These are phyloP conservation scores for Siniperca scherzeri DNA, from an alignment of 2,797 vertebrate genomes.

Conservation along the genomic window DNA sequence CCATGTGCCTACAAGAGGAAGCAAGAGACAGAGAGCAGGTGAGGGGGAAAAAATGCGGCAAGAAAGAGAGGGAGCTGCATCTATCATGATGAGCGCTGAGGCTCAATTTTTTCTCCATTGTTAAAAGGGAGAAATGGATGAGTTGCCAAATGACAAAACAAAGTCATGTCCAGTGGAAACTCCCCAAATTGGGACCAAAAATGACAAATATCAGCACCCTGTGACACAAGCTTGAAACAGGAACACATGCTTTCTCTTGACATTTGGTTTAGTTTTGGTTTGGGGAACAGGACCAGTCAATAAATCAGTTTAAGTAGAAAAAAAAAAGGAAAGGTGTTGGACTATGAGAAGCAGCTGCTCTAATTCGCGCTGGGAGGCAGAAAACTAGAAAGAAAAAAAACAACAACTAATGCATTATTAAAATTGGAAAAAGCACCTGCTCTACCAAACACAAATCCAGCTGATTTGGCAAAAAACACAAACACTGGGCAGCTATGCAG, in stretches of 20 bases:
- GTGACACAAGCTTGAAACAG: constrained; percentile 42
- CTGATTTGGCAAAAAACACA: constrained; percentile 13
- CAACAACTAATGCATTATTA: not conserved
- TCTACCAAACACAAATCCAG: not conserved
- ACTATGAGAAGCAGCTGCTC: constrained; percentile 19
- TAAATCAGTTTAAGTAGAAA: not conserved
- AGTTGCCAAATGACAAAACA: constrained; percentile 62
- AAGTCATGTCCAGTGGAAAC: constrained; percentile 33
- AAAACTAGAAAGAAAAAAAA: not conserved
- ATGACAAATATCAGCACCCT: not conserved
- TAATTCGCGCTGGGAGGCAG: not conserved
- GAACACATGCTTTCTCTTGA: constrained; percentile 59
- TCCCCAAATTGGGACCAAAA: constrained; percentile 26
- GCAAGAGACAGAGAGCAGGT: constrained; percentile 26
- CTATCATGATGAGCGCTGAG: not conserved
- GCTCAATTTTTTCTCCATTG: not conserved
- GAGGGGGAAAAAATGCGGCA: not conserved
- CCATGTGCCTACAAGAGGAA: constrained; percentile 90
- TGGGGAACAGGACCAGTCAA: not conserved
- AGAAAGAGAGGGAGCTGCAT: not conserved
- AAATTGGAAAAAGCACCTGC: not conserved
- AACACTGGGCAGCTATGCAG: constrained; percentile 9
- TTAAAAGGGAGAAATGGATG: not conserved
- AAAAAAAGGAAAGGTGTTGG: not conserved
- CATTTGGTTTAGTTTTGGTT: constrained; percentile 50